Conservation (phyloP, 2,888 invertebrate species). For the Drosophila ustulata region DNA sequence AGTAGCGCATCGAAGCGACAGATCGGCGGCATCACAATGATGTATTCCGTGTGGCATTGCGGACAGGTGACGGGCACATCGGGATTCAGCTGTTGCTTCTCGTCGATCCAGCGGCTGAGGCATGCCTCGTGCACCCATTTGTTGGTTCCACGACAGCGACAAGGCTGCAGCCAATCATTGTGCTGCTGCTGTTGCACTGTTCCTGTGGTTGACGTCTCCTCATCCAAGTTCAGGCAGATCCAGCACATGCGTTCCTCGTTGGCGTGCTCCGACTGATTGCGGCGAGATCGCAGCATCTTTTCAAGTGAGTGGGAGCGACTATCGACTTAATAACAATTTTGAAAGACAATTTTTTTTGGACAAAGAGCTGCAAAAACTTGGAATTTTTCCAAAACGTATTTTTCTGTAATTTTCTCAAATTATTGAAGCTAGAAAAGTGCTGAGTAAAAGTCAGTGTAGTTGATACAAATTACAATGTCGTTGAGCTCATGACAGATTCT, state of each 20-base stretch:
- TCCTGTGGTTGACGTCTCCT: constrained; percentile 27
- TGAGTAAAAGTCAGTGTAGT: too few relatives aligned
- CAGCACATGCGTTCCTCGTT: constrained; percentile 59
- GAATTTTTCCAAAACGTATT: constrained; percentile 16
- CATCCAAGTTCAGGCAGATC: constrained; percentile 61
- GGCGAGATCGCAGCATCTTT: constrained; percentile 29
- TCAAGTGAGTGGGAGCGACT: background rate
- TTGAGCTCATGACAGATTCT: too few relatives aligned
- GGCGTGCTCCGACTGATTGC: constrained; percentile 12
- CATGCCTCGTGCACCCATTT: constrained; percentile 70
- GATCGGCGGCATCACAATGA: constrained; percentile 52
- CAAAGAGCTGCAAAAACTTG: background rate
- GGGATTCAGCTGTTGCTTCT: constrained; percentile 43
- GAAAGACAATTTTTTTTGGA: constrained; percentile 12
- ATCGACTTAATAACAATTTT: constrained; percentile 33
- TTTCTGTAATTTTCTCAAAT: background rate
- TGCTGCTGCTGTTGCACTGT: background rate
- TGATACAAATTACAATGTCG: too few relatives aligned
- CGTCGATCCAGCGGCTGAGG: constrained; percentile 65
- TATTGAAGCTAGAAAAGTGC: background rate
- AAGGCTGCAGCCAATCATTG: constrained; percentile 64
- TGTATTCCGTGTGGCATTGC: constrained; percentile 62
- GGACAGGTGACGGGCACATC: constrained; percentile 46
- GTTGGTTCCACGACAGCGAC: constrained; percentile 65
- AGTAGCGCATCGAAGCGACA: constrained; percentile 54